Evolutionary conservation across 2,797 vertebrate species (phyloP).

Genomic region (Sandelia bainsii): DNA sequence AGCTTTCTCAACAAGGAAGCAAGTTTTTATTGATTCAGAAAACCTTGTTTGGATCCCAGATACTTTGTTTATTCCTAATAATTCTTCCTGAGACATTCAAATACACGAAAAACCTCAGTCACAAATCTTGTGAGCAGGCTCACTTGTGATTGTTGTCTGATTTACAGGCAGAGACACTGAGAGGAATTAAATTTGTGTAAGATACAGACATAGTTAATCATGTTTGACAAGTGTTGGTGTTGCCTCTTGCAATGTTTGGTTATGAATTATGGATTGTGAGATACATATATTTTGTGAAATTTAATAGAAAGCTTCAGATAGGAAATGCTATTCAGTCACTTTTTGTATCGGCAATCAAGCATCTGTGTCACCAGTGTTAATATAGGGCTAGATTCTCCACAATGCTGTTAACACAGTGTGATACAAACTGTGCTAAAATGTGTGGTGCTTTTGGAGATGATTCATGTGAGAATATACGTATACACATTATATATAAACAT

Average conservation of each 20-base stretch:
- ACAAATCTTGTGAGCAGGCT: constrained; percentile 42
- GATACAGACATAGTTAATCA: constrained; percentile 66
- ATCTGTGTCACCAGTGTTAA: constrained; percentile 29
- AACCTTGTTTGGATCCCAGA: constrained; percentile 10
- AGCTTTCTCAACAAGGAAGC: neutral
- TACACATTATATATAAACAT: constrained; percentile 14
- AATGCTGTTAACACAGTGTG: constrained; percentile 31
- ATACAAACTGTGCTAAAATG: constrained; percentile 37
- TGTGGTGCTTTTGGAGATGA: constrained; percentile 39
- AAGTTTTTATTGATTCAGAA: constrained; percentile 3
- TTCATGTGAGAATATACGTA: constrained; percentile 30
- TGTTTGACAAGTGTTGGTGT: constrained; percentile 68
- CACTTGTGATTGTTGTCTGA: constrained; percentile 50
- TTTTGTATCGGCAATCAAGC: constrained; percentile 30
- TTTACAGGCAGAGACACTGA: constrained; percentile 61
- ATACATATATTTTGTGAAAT: constrained; percentile 44
- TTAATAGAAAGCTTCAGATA: constrained; percentile 51
- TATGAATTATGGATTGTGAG: constrained; percentile 65
- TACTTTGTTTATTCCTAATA: neutral
- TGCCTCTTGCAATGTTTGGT: constrained; percentile 42
- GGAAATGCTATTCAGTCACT: constrained; percentile 41
- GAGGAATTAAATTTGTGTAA: constrained; percentile 64
- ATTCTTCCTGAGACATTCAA: constrained; percentile 29
- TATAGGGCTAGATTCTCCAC: constrained; percentile 16
- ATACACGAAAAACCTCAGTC: constrained; percentile 34